Conservation (phyloP, 2,113 vertebrate species). For the Ahaetulla prasina region DNA sequence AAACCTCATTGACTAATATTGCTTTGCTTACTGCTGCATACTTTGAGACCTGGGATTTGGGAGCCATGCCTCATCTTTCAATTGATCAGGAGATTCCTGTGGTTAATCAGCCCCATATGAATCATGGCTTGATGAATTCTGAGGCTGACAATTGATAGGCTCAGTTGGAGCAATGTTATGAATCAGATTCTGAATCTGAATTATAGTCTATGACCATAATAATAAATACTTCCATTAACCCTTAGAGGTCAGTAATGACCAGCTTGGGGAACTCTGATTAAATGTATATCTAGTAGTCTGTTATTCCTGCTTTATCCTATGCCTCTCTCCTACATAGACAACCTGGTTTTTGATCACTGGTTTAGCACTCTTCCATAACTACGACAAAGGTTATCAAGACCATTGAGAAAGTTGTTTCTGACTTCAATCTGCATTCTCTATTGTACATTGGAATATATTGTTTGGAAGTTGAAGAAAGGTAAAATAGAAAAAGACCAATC, state of each 20-base stretch:
- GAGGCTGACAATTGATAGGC: not conserved
- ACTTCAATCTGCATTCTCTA: not conserved
- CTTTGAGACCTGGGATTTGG: not conserved
- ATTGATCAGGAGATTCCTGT: not conserved
- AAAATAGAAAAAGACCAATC: not conserved
- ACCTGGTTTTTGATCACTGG: not conserved
- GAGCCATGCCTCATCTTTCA: not conserved
- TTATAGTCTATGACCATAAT: not conserved
- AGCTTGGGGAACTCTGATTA: not conserved
- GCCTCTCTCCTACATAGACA: not conserved
- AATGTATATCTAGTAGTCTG: not conserved
- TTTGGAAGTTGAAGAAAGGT: not conserved
- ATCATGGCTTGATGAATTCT: not conserved
- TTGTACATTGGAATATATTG: not conserved
- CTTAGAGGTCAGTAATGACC: not conserved
- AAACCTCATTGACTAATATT: not conserved
- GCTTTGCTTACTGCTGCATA: not conserved
- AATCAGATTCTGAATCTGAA: not conserved
- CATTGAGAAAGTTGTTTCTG: not conserved
- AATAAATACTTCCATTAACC: not conserved
- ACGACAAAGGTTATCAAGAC: not conserved
- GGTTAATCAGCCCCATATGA: not conserved
- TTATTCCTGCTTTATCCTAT: not conserved
- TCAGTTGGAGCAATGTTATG: not conserved
- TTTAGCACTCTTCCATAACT: not conserved